These are phyloP conservation scores for Nymphalis io DNA, from an alignment of 1,140 invertebrate species.

Conservation along the genomic window DNA sequence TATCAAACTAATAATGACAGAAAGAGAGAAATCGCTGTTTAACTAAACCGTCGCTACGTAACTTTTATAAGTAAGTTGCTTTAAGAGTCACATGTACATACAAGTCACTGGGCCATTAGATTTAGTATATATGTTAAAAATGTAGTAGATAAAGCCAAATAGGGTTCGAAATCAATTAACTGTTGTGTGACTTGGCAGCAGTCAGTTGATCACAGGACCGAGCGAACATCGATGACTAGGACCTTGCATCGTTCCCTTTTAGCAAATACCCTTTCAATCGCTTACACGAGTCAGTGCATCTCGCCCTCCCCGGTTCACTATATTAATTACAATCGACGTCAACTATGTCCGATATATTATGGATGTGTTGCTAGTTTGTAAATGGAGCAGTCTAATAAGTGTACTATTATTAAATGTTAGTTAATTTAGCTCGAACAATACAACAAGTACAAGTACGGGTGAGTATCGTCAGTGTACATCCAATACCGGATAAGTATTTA, in stretches of 20 bases:
- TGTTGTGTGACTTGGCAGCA: constrained; percentile 58
- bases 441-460: too few species aligned
- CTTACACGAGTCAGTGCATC: constrained; percentile 65
- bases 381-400: neutral
- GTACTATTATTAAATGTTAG: neutral
- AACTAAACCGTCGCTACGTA: too few species aligned
- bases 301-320: constrained; percentile 45
- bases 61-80: too few species aligned
- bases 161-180: constrained; percentile 35
- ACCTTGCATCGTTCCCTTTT: constrained; percentile 53
- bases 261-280: constrained; percentile 54
- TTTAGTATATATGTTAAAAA: constrained; percentile 13
- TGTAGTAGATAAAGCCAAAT: constrained; percentile 22
- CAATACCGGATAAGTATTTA: neutral
- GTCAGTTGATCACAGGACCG: constrained; percentile 58
- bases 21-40: too few species aligned
- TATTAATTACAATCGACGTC: constrained; percentile 43
- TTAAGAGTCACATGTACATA: too few species aligned
- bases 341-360: constrained; percentile 10
- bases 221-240: constrained; percentile 57
- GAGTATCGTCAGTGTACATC: too few species aligned
- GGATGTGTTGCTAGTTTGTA: neutral
- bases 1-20: too few species aligned
- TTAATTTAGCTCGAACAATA: neutral
- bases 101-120: too few species aligned